phyloP scores from a whole-genome alignment of 2,113 vertebrate genomes.

The Felis catus region F.catus_Fca126_mat1.0 CM031420.1:30765501-30766000 shows the following conservation, averaged over 20 bases:
- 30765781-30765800: not conserved
- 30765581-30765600: not conserved
- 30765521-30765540: not conserved
- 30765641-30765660: not conserved
- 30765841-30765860: not conserved
- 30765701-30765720: no score
- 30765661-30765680: not conserved
- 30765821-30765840: conserved; percentile 55
- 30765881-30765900: conserved; percentile 72
- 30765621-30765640: not conserved
- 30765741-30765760: rapidly evolving
- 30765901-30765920: conserved; percentile 77
- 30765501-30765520: not conserved
- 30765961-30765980: conserved; percentile 54
- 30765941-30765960: conserved; percentile 66
- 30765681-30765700: not conserved
- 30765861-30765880: conserved; percentile 59
- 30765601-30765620: not conserved
- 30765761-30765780: not conserved
- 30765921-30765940: not conserved
- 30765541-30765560: not conserved
- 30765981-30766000: conserved; percentile 62
- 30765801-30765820: conserved; percentile 26
- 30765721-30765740: rapidly evolving
- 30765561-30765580: not conserved